phyloP scores from a whole-genome alignment of 2,888 invertebrate genomes.

The Cerastis rubricosa region DNA sequence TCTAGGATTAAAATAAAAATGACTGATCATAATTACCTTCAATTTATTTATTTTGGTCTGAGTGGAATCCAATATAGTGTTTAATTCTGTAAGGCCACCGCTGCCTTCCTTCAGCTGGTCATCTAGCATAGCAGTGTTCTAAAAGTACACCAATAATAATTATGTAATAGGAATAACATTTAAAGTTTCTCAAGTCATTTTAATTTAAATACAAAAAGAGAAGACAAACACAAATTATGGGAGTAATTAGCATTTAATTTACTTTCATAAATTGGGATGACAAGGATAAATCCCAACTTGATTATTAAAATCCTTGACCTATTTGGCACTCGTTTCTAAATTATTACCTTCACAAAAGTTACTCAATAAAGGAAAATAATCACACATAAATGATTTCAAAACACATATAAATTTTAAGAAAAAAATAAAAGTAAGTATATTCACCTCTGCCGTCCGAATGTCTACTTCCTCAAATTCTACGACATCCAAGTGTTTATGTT shows the following conservation, averaged over 20 bases:
- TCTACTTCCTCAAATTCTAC: slow-evolving; percentile 90
- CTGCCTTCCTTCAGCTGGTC: slow-evolving; percentile 93
- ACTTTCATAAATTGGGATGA: background rate
- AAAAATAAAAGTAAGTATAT: slow-evolving; percentile 12
- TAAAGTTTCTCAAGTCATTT: background rate
- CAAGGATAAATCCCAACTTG: background rate
- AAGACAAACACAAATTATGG: background rate
- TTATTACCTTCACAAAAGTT: background rate
- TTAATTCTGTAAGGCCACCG: slow-evolving; percentile 95
- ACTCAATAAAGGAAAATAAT: background rate
- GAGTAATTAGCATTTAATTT: background rate
- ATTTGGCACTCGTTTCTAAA: slow-evolving; percentile 1
- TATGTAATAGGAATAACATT: background rate
- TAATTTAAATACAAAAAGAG: background rate
- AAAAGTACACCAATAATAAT: slow-evolving; percentile 54
- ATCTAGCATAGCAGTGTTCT: slow-evolving; percentile 86
- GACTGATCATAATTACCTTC: slow-evolving; percentile 90
- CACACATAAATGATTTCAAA: background rate
- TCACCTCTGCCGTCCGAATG: slow-evolving; percentile 84
- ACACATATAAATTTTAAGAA: background rate
- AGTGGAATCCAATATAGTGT: slow-evolving; percentile 94
- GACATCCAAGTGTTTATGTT: slow-evolving; percentile 89
- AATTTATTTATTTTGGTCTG: slow-evolving; percentile 97
- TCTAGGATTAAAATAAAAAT: background rate
- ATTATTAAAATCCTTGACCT: slow-evolving; percentile 14